phyloP scores from a whole-genome alignment of 2,113 vertebrate genomes.

The Colaptes auratus region DNA sequence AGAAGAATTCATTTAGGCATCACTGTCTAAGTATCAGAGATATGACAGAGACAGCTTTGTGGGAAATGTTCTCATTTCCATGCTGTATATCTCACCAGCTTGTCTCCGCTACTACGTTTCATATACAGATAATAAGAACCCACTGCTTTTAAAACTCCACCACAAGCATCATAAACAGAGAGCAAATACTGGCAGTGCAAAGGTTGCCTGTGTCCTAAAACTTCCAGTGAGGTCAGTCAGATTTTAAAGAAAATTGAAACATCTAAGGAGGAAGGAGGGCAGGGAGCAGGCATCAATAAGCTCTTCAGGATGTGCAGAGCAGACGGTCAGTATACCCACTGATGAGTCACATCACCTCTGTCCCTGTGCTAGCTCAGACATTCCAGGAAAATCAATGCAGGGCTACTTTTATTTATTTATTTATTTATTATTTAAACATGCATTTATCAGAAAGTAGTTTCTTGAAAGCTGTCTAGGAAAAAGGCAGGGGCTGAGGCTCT shows the following conservation, averaged over 20 bases:
- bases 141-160: not conserved
- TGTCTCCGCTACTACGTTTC: not conserved
- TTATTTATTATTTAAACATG: not conserved
- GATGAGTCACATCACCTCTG: not conserved
- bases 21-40: not conserved
- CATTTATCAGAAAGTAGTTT: not conserved
- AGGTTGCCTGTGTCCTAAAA: not conserved
- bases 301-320: not conserved
- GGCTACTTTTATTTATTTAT: not conserved
- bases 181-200: not conserved
- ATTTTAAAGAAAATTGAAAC: not conserved
- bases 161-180: not conserved
- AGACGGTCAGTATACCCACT: accelerated
- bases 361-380: accelerated
- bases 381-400: not conserved
- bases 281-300: not conserved
- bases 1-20: not conserved
- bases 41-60: not conserved
- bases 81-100: not conserved
- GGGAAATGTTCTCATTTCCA: not conserved
- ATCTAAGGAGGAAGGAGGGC: not conserved
- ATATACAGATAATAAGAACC: not conserved
- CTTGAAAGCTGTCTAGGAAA: not conserved
- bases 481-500: not conserved
- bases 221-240: not conserved